phyloP scores from a whole-genome alignment of 2,113 vertebrate species.

The Forbesichthys agassizii region DNA sequence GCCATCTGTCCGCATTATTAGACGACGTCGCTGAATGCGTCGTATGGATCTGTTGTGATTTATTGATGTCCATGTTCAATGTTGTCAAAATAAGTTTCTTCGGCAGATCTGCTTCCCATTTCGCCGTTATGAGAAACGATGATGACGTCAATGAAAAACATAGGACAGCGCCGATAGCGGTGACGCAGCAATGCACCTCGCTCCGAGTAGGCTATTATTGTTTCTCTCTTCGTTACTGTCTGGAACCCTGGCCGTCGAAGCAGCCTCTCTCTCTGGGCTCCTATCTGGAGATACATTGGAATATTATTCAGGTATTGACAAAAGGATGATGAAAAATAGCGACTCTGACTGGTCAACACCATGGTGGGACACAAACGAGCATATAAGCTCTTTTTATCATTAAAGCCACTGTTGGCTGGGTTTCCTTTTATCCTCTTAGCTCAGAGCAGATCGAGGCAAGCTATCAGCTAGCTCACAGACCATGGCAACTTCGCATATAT shows the following conservation, averaged over 20 bases:
- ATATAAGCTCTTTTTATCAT: background rate
- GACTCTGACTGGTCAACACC: slow-evolving; percentile 47
- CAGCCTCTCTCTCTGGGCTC: background rate
- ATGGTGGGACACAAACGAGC: slow-evolving; percentile 13
- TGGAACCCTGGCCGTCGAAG: background rate
- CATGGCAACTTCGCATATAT: too few species aligned
- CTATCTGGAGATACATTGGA: slow-evolving; percentile 37
- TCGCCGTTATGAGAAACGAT: background rate
- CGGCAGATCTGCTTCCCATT: background rate
- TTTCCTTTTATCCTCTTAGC: slow-evolving; percentile 12
- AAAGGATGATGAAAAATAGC: slow-evolving; percentile 50
- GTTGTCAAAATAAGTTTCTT: background rate
- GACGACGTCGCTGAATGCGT: background rate
- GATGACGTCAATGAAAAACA: background rate
- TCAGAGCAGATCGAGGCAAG: background rate
- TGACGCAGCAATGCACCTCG: slow-evolving; percentile 1
- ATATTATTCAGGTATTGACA: slow-evolving; percentile 54
- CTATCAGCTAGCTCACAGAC: background rate
- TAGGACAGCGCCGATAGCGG: background rate
- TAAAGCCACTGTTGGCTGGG: background rate
- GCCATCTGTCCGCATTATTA: background rate
- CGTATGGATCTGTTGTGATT: background rate
- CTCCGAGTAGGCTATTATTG: too few species aligned
- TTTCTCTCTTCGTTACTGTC: too few species aligned
- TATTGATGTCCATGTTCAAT: too few species aligned